Conservation (phyloP, 2,797 vertebrate species). For the Phrynocephalus forsythii region DNA sequence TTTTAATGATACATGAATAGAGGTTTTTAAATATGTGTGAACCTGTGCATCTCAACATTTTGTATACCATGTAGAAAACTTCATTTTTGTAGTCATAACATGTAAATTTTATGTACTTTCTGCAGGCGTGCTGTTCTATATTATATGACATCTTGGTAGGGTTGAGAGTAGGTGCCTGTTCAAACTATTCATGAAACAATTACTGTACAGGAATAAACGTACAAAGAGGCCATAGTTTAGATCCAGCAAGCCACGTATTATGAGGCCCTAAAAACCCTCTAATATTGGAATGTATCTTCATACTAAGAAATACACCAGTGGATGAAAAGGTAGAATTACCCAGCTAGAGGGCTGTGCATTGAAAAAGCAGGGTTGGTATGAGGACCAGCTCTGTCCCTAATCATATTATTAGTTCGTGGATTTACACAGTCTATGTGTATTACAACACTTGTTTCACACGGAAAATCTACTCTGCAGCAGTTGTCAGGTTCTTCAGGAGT, state of each 20-base stretch:
- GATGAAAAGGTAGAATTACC: background rate
- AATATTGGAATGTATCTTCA: background rate
- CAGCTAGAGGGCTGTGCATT: background rate
- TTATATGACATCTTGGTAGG: background rate
- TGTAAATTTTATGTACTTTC: background rate
- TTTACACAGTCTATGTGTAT: background rate
- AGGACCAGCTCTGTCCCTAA: background rate
- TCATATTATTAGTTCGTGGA: background rate
- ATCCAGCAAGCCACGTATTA: slow-evolving; percentile 3
- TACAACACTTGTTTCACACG: slow-evolving; percentile 10
- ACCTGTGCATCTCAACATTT: background rate
- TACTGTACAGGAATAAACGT: background rate
- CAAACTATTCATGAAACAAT: background rate
- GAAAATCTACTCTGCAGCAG: background rate
- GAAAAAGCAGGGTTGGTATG: background rate
- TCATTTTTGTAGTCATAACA: background rate
- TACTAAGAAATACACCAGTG: background rate
- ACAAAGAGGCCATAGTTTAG: background rate
- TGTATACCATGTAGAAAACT: background rate
- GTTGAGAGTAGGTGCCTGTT: background rate
- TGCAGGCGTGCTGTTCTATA: background rate
- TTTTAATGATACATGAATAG: background rate
- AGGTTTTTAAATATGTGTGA: background rate
- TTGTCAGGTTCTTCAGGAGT: background rate
- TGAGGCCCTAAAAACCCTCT: background rate